These are phyloP conservation scores for Scaptomyza tumidula DNA, from an alignment of 2,888 invertebrate genomes.

Conservation along the genomic window DNA sequence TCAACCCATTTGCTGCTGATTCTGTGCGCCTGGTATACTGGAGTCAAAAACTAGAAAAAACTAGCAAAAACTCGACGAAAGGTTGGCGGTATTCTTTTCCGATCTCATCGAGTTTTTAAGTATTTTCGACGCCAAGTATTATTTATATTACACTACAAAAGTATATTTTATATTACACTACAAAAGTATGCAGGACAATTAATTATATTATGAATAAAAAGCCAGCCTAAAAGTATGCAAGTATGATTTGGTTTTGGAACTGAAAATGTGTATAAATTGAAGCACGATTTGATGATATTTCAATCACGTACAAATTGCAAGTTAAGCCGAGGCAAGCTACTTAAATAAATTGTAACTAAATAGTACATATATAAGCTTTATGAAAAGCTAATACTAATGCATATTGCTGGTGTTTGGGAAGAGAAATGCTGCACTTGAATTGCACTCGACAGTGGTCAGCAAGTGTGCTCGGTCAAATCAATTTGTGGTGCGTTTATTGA, in stretches of 20 bases:
- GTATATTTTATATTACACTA: too few relatives aligned
- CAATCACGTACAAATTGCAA: background rate
- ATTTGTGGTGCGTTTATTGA: slow-evolving; percentile 74
- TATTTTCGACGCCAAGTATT: too few relatives aligned
- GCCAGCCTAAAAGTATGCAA: too few relatives aligned
- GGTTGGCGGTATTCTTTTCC: too few relatives aligned
- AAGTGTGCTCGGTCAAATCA: slow-evolving; percentile 71
- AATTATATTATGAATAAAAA: too few relatives aligned
- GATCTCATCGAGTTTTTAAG: too few relatives aligned
- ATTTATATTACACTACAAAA: too few relatives aligned
- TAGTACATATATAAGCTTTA: background rate
- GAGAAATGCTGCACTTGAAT: slow-evolving; percentile 27
- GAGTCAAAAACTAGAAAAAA: too few relatives aligned
- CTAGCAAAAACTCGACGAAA: too few relatives aligned
- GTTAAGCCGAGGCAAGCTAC: background rate
- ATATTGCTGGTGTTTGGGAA: slow-evolving; percentile 18
- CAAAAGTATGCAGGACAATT: too few relatives aligned
- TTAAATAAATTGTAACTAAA: slow-evolving; percentile 2
- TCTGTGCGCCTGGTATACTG: too few relatives aligned
- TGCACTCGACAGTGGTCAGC: slow-evolving; percentile 39
- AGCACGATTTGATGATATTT: background rate
- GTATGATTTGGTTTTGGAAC: slow-evolving; percentile 93
- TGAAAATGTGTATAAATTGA: slow-evolving; percentile 87
- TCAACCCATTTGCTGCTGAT: too few relatives aligned
- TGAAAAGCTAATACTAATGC: slow-evolving; percentile 30